Evolutionary conservation across 2,888 invertebrate species (phyloP).

Genomic region (Leptogaster cylindrica): DNA sequence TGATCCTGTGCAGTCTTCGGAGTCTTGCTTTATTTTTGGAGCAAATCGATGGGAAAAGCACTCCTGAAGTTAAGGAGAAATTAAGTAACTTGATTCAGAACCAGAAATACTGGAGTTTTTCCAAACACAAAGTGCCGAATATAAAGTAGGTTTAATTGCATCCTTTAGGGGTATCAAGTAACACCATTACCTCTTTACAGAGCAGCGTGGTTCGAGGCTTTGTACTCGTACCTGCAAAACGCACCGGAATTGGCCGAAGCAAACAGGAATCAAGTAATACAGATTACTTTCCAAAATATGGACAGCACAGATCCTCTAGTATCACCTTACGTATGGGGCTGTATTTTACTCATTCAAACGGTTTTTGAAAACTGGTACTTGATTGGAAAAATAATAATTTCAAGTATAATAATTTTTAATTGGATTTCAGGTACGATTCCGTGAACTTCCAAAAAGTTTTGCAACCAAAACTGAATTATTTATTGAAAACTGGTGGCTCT

Average conservation of each 20-base stretch:
- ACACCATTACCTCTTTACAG: slow-evolving; percentile 51
- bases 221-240: slow-evolving; percentile 69
- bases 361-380: slow-evolving; percentile 63
- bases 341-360: slow-evolving; percentile 69
- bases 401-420: slow-evolving; percentile 6
- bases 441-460: slow-evolving; percentile 78
- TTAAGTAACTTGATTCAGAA: slow-evolving; percentile 66
- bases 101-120: slow-evolving; percentile 75
- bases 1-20: slow-evolving; percentile 71
- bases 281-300: slow-evolving; percentile 68
- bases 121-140: slow-evolving; percentile 65
- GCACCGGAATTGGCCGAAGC: slow-evolving; percentile 64
- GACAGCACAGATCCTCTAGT: slow-evolving; percentile 74
- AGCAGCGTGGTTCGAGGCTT: slow-evolving; percentile 73
- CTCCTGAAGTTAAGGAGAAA: slow-evolving; percentile 64
- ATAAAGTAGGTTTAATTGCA: slow-evolving; percentile 57
- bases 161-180: not conserved
- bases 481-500: slow-evolving; percentile 75
- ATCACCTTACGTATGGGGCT: slow-evolving; percentile 76
- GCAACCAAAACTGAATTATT: slow-evolving; percentile 71
- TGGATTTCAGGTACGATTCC: slow-evolving; percentile 57
- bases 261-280: slow-evolving; percentile 66
- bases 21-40: slow-evolving; percentile 70
- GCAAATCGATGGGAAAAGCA: slow-evolving; percentile 64
- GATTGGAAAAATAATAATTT: not conserved